Evolutionary conservation across 1,140 invertebrate species (phyloP).

Genomic region (Caerostris extrusa): DNA sequence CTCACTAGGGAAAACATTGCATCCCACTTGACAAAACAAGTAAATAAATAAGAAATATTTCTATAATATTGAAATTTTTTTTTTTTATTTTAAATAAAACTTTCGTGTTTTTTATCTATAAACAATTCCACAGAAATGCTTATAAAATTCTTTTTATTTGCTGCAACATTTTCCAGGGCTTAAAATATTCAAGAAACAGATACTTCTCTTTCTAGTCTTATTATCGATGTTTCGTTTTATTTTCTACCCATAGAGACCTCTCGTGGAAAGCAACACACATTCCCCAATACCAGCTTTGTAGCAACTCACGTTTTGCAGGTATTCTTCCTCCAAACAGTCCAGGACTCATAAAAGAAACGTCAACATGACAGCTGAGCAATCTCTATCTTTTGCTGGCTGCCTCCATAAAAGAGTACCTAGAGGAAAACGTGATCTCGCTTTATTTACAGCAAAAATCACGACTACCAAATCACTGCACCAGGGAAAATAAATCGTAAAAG

Average conservation of each 20-base stretch:
- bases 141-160: too few relatives aligned
- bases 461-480: conserved; percentile 41
- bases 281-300: neutral
- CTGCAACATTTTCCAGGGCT: too few relatives aligned
- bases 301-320: neutral
- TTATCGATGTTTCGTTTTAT: neutral
- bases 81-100: too few relatives aligned
- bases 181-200: too few relatives aligned
- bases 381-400: conserved; percentile 33
- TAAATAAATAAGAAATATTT: too few relatives aligned
- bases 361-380: conserved; percentile 39
- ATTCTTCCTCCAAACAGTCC: neutral
- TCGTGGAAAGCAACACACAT: neutral
- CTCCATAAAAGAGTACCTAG: conserved; percentile 45
- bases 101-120: too few relatives aligned
- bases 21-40: too few relatives aligned
- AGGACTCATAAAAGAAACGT: conserved; percentile 52
- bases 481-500: conserved; percentile 62
- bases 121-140: too few relatives aligned
- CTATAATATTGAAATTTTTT: too few relatives aligned
- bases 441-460: conserved; percentile 42
- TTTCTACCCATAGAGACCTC: neutral
- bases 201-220: too few relatives aligned
- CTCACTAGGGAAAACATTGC: too few relatives aligned
- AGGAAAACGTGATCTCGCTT: conserved; percentile 39